Conservation (phyloP, 2,797 vertebrate species). For the Pterois miles region DNA sequence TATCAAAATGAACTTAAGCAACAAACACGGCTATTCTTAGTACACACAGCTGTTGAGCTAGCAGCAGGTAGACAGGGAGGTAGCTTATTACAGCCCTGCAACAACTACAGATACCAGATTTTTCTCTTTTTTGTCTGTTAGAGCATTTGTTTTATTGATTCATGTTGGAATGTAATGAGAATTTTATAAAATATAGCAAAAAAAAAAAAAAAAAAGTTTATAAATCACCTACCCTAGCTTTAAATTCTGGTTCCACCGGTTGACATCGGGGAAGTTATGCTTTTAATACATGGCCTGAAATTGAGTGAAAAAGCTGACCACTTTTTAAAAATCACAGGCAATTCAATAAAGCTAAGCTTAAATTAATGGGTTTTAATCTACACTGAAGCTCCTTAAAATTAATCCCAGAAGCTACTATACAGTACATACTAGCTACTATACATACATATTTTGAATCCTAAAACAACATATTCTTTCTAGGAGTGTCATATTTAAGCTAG, state of each 20-base stretch:
- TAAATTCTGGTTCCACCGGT: not conserved
- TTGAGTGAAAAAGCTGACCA: not conserved
- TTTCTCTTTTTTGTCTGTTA: too few species aligned
- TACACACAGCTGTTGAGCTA: too few species aligned
- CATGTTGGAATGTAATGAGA: fast-evolving
- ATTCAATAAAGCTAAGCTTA: not conserved
- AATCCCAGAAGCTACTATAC: not conserved
- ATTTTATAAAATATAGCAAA: too few species aligned
- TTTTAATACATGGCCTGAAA: not conserved
- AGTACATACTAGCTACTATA: too few species aligned
- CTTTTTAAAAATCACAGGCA: not conserved
- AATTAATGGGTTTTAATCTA: not conserved
- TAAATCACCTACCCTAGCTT: not conserved
- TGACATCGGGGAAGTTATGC: not conserved
- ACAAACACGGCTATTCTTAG: too few species aligned
- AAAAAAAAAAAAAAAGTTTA: not conserved
- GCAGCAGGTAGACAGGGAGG: not conserved
- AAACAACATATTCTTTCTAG: not conserved
- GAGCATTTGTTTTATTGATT: too few species aligned
- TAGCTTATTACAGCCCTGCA: too few species aligned
- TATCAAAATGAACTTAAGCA: too few species aligned
- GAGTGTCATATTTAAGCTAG: not conserved
- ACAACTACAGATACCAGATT: too few species aligned
- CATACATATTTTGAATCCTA: not conserved
- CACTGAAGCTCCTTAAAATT: not conserved